Conservation (phyloP, 1,140 invertebrate genomes). For the Brachionus rotundiformis region DNA sequence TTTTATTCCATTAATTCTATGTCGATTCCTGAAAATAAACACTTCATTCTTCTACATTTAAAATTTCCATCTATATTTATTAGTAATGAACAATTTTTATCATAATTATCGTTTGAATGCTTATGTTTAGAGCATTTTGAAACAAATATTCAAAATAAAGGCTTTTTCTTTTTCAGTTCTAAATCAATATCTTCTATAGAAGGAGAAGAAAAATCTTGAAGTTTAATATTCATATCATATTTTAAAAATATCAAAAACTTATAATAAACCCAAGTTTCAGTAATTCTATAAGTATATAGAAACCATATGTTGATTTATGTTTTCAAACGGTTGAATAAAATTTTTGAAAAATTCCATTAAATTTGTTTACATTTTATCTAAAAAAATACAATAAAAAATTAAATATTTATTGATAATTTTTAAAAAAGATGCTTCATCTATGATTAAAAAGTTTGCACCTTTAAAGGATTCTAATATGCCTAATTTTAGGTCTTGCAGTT, state of each 20-base stretch:
- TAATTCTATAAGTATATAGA: background rate
- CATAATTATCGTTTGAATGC: background rate
- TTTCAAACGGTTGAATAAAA: background rate
- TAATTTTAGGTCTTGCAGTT: background rate
- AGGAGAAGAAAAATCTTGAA: background rate
- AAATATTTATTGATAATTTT: background rate
- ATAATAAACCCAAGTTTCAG: background rate
- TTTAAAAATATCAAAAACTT: background rate
- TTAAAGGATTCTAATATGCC: background rate
- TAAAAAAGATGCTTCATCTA: background rate
- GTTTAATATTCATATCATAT: background rate
- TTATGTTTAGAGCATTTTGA: background rate
- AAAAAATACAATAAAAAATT: background rate
- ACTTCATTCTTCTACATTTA: background rate
- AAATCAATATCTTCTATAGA: background rate
- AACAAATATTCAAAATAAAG: background rate
- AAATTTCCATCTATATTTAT: constrained; percentile 4
- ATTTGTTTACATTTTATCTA: background rate
- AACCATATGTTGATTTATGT: background rate
- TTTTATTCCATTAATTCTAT: background rate
- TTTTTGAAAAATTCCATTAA: constrained; percentile 1
- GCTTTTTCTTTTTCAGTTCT: background rate
- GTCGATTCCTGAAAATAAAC: background rate
- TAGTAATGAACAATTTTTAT: background rate
- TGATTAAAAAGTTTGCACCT: background rate